Conservation (phyloP, 2,797 vertebrate species). For the Dromococcyx pavoninus region DNA sequence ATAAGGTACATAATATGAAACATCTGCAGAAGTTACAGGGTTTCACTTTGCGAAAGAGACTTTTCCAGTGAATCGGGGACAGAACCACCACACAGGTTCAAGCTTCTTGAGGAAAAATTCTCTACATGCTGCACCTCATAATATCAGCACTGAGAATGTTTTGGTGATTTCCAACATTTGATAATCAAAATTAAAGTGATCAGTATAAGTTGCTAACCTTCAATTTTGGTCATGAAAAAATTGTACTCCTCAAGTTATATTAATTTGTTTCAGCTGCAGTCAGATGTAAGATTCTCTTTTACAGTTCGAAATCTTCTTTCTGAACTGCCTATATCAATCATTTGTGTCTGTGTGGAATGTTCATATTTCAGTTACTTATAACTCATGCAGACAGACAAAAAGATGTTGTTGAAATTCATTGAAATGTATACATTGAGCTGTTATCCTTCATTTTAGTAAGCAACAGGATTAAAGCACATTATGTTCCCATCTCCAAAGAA, state of each 20-base stretch:
- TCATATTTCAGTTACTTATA: background rate
- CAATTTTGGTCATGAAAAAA: background rate
- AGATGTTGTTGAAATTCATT: background rate
- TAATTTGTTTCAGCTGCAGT: background rate
- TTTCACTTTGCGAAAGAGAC: background rate
- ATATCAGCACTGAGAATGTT: background rate
- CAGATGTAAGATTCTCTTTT: background rate
- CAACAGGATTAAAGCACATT: background rate
- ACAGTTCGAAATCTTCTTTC: background rate
- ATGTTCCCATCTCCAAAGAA: background rate
- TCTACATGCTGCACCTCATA: background rate
- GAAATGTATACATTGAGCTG: background rate
- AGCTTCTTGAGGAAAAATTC: background rate
- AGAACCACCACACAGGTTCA: background rate
- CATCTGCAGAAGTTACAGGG: background rate
- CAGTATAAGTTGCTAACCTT: background rate
- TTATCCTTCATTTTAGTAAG: background rate
- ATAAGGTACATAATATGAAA: background rate
- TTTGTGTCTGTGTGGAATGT: background rate
- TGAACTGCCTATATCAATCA: no score
- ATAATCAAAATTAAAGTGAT: background rate
- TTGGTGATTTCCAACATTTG: background rate
- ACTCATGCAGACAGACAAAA: background rate
- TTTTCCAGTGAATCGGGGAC: background rate
- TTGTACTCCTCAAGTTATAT: background rate